Percentiles rank a stretch among this genome's conserved stretches.
phyloP scores from a whole-genome alignment of 2,113 vertebrate species.

The Heliornis fulica region DNA sequence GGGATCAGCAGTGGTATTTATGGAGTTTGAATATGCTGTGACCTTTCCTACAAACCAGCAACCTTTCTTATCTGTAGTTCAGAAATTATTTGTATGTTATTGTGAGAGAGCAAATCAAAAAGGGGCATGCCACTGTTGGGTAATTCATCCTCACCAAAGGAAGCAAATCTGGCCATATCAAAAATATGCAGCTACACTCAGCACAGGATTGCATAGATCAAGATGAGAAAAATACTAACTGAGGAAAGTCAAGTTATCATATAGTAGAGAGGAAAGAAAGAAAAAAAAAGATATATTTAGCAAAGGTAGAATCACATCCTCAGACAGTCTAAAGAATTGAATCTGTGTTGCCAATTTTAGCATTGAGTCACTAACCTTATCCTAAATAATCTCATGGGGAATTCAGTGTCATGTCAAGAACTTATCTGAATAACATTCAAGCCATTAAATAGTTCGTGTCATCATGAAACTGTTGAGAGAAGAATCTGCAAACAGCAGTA shows the following conservation, averaged over 20 bases:
- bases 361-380: conserved; percentile 3
- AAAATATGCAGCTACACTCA: neutral
- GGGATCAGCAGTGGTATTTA: neutral
- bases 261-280: neutral
- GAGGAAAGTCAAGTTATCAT: neutral
- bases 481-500: conserved; percentile 11
- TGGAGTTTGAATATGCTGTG: neutral
- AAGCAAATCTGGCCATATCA: neutral
- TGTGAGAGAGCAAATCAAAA: neutral
- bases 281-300: neutral
- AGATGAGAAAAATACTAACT: neutral
- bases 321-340: neutral
- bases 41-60: neutral
- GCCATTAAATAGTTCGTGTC: neutral
- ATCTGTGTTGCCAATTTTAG: neutral
- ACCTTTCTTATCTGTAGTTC: neutral
- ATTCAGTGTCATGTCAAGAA: neutral
- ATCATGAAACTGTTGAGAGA: neutral
- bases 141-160: neutral
- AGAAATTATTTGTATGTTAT: neutral
- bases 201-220: neutral
- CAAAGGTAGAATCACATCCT: neutral
- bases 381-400: neutral
- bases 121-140: neutral
- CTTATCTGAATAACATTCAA: neutral